phyloP scores from a whole-genome alignment of 2,797 vertebrate genomes.

The Parotocinclus haroldoi region DNA sequence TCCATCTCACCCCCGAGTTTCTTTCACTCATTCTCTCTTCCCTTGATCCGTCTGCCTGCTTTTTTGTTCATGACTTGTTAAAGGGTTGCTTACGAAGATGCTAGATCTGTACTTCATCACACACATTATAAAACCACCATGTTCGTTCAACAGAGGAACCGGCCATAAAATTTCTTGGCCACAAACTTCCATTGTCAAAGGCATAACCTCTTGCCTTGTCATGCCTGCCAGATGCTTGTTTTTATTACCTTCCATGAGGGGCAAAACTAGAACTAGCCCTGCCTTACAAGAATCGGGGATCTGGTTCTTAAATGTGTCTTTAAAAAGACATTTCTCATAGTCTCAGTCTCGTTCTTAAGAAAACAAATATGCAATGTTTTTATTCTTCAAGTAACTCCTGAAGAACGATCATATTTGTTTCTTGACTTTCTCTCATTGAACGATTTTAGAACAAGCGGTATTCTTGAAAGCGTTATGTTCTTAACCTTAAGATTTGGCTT shows the following conservation, averaged over 20 bases:
- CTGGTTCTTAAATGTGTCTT: too few species aligned
- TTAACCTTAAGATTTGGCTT: too few species aligned
- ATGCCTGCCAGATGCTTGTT: constrained; percentile 14
- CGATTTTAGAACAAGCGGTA: too few species aligned
- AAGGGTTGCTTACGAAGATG: constrained; percentile 36
- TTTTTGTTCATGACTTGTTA: constrained; percentile 15
- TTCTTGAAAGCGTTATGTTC: too few species aligned
- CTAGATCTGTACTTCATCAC: constrained; percentile 43
- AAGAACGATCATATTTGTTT: too few species aligned
- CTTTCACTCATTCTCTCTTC: constrained; percentile 17
- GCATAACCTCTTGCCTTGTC: constrained; percentile 12
- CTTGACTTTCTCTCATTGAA: too few species aligned
- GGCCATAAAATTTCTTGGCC: constrained; percentile 20
- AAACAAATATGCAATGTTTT: too few species aligned
- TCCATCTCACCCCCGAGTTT: constrained; percentile 9
- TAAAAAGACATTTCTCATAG: too few species aligned
- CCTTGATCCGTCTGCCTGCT: constrained; percentile 20
- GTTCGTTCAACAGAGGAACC: constrained; percentile 29
- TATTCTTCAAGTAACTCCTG: too few species aligned
- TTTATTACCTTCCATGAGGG: constrained; percentile 17
- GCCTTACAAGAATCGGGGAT: too few species aligned
- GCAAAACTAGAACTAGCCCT: too few species aligned
- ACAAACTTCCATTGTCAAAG: constrained; percentile 23
- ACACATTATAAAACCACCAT: constrained; percentile 41
- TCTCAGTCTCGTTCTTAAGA: too few species aligned